Evolutionary conservation across 2,888 invertebrate species (phyloP).

Genomic region (Resseliella maxima): DNA sequence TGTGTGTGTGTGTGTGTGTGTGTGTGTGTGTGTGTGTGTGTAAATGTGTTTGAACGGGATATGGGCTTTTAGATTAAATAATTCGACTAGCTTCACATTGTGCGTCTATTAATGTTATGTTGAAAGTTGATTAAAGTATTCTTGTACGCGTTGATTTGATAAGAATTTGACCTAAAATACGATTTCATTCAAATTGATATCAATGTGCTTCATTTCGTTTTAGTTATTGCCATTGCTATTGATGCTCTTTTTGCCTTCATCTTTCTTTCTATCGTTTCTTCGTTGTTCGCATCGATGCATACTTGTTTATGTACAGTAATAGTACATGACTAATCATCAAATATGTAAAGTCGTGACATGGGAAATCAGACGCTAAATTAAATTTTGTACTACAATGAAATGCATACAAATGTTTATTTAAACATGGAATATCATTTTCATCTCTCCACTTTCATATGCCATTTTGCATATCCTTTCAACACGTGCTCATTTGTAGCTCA

Average conservation of each 20-base stretch:
- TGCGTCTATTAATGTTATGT: neutral
- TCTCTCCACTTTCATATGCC: neutral
- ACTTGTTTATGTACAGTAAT: conserved; percentile 5
- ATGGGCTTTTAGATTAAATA: conserved; percentile 44
- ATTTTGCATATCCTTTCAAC: conserved; percentile 11
- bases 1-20: neutral
- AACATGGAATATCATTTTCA: conserved; percentile 18
- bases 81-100: neutral
- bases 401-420: conserved; percentile 51
- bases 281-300: neutral
- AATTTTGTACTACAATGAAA: neutral
- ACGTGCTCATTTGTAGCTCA: conserved; percentile 18
- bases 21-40: neutral
- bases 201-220: conserved; percentile 33
- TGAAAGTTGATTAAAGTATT: conserved; percentile 34
- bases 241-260: neutral
- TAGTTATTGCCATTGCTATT: neutral
- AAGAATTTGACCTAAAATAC: conserved; percentile 48
- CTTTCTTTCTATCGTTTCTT: neutral
- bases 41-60: too few species aligned
- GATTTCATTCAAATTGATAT: conserved; percentile 51
- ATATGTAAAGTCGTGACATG: conserved; percentile 20
- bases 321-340: conserved; percentile 35
- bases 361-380: conserved; percentile 41
- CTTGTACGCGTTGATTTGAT: conserved; percentile 36